Evolutionary conservation across 2,113 vertebrate genomes (phyloP).

Genomic region (Numenius arquata): DNA sequence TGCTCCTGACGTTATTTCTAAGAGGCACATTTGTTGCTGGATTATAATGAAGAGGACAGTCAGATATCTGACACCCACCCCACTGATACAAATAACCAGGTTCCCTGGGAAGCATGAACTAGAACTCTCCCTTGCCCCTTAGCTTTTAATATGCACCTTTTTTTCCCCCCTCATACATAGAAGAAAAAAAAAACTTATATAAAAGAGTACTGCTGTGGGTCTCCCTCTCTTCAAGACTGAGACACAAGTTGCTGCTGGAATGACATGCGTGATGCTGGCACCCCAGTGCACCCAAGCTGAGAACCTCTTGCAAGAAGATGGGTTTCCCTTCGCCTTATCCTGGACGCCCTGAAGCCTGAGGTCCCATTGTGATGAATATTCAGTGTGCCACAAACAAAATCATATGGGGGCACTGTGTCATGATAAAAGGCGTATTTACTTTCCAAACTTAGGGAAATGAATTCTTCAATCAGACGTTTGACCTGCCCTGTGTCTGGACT

Average conservation of each 20-base stretch:
- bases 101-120: background rate
- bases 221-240: background rate
- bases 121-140: background rate
- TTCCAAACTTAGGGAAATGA: background rate
- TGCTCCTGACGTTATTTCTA: background rate
- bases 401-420: background rate
- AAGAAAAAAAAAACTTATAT: background rate
- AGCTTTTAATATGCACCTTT: background rate
- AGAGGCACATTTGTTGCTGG: conserved; percentile 22
- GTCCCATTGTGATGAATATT: background rate
- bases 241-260: background rate
- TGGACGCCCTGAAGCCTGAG: rapidly evolving
- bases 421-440: background rate
- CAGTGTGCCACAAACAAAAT: background rate
- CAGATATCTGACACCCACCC: background rate
- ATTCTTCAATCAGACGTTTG: background rate
- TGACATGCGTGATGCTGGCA: rapidly evolving
- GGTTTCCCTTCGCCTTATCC: background rate
- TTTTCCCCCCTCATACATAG: background rate
- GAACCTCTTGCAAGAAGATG: background rate
- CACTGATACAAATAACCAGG: background rate
- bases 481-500: background rate
- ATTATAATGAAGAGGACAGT: background rate
- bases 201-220: background rate
- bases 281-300: rapidly evolving